Percentiles rank a stretch among this genome's conserved stretches.
Evolutionary conservation across 2,113 vertebrate genomes (phyloP).

Genomic region (Ellobius talpinus): DNA sequence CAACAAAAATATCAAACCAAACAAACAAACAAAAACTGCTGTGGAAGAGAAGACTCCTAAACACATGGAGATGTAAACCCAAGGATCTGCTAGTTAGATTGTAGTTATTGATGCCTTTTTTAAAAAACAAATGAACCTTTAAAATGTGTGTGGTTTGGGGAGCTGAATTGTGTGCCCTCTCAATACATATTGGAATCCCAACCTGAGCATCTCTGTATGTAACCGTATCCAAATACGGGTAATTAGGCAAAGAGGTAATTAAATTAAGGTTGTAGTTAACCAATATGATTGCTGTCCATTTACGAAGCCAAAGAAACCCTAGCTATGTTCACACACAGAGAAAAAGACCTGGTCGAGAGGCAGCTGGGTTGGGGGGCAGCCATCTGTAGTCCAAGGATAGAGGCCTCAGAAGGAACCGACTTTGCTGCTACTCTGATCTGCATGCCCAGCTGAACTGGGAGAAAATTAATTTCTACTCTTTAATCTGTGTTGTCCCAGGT

Average conservation of each 20-base stretch:
- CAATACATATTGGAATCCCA: neutral
- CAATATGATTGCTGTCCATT: no score
- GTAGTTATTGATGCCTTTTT: conserved; percentile 15
- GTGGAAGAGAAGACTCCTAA: neutral
- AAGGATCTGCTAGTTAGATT: neutral
- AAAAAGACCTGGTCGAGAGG: neutral
- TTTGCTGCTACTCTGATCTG: neutral
- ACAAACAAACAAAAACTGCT: neutral
- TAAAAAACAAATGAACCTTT: conserved; percentile 1
- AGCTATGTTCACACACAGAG: no score
- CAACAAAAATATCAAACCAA: no score
- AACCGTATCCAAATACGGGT: neutral
- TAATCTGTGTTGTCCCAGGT: accelerated
- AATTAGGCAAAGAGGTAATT: neutral
- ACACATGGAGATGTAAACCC: neutral
- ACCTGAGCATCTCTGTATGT: neutral
- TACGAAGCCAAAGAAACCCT: neutral
- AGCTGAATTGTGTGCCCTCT: neutral
- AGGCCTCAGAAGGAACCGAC: no score
- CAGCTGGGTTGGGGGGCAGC: no score
- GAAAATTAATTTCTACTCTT: neutral
- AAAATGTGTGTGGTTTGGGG: neutral
- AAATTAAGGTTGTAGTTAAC: neutral
- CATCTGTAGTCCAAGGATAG: neutral
- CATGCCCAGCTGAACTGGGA: neutral